These are phyloP conservation scores for Artibeus lituratus DNA, from an alignment of 2,797 vertebrate genomes.

Conservation along the genomic window DNA sequence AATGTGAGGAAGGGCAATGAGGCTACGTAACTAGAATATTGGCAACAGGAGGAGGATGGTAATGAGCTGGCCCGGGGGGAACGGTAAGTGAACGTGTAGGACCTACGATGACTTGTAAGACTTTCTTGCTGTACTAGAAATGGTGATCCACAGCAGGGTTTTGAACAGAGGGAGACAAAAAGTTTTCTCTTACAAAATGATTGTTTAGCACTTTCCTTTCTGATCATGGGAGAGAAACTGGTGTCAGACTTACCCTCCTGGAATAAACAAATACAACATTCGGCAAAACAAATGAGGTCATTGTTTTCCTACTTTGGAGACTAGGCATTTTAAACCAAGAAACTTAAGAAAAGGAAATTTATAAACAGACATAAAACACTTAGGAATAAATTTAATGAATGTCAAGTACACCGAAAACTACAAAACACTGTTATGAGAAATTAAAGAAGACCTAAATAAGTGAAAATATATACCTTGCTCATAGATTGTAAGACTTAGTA, in stretches of 20 bases:
- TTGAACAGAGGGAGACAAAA: background rate
- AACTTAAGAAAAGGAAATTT: background rate
- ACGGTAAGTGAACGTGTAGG: background rate
- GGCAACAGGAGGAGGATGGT: background rate
- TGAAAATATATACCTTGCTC: background rate
- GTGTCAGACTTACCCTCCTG: background rate
- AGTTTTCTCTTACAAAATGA: background rate
- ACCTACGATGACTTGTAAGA: background rate
- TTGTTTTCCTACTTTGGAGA: background rate
- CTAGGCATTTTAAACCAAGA: background rate
- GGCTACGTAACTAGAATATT: background rate
- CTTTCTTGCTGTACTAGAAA: background rate
- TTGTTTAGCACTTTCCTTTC: background rate
- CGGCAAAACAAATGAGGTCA: background rate
- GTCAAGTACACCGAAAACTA: background rate
- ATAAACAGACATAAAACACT: background rate
- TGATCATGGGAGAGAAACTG: background rate
- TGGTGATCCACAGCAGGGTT: background rate
- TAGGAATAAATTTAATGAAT: background rate
- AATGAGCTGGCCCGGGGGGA: background rate
- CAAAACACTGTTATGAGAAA: background rate
- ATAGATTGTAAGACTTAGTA: background rate
- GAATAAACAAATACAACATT: slow-evolving; percentile 14
- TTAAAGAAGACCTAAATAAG: background rate
- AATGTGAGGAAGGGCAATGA: background rate